Conservation (phyloP, 2,113 vertebrate species). For the Ciconia boyciana region DNA sequence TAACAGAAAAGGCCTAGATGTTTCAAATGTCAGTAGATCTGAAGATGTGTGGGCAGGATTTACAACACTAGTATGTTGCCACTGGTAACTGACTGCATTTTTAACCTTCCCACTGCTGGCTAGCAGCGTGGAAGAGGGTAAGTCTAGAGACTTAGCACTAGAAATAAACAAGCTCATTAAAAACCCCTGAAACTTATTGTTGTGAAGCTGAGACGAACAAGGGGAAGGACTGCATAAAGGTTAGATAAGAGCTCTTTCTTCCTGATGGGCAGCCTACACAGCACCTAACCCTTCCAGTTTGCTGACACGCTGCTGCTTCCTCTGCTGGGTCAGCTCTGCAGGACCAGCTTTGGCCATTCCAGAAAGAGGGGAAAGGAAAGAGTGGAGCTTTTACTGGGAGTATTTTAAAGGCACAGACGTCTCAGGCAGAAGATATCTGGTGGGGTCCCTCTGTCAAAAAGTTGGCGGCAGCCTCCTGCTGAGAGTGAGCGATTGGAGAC, state of each 20-base stretch:
- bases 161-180: background rate
- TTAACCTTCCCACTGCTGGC: constrained; percentile 52
- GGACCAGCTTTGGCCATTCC: background rate
- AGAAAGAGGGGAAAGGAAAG: background rate
- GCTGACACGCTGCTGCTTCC: background rate
- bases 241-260: background rate
- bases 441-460: background rate
- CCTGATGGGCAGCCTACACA: background rate
- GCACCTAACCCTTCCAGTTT: background rate
- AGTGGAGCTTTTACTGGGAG: background rate
- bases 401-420: background rate
- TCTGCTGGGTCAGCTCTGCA: background rate
- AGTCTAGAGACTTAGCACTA: background rate
- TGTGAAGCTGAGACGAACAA: background rate
- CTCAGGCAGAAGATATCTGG: background rate
- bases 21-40: constrained; percentile 63
- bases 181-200: background rate
- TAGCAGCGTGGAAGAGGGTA: background rate
- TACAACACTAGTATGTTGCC: constrained; percentile 59
- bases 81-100: constrained; percentile 63
- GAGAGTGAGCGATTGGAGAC: background rate
- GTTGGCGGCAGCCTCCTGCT: background rate
- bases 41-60: constrained; percentile 63
- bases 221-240: background rate
- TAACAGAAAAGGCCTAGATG: constrained; percentile 53